These are phyloP conservation scores for Lamprologus speciosus DNA, from an alignment of 2,113 vertebrate genomes.

Conservation along the genomic window DNA sequence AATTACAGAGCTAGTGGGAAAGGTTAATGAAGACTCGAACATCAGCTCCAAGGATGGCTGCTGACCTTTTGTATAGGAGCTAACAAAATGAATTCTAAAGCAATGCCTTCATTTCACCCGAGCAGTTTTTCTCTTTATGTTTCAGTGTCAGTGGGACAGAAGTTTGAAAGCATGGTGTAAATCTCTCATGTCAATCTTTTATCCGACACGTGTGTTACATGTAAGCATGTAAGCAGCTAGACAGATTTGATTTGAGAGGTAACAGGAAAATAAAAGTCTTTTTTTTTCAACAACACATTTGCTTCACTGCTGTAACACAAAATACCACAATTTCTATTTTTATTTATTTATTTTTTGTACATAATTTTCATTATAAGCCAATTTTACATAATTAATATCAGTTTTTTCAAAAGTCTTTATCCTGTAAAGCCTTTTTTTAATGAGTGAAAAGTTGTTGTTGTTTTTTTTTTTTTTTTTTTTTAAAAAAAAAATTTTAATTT, in stretches of 20 bases:
- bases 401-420: not conserved
- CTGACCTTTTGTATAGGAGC: not conserved
- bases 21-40: not conserved
- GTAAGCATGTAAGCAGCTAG: not conserved
- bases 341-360: not conserved
- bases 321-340: not conserved
- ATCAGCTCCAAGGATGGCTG: not conserved
- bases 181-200: not conserved
- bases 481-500: too few relatives aligned
- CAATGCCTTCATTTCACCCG: not conserved
- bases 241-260: not conserved
- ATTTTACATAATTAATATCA: not conserved
- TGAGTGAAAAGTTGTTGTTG: not conserved
- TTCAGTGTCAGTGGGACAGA: not conserved
- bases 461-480: too few relatives aligned
- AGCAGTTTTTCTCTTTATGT: not conserved
- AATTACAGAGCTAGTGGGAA: not conserved
- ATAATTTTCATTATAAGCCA: not conserved
- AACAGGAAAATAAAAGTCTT: not conserved
- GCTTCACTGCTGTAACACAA: not conserved
- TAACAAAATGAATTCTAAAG: not conserved
- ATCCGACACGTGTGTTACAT: not conserved
- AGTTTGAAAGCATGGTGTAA: not conserved
- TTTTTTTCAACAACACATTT: not conserved
- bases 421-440: not conserved